phyloP scores from a whole-genome alignment of 2,888 invertebrate genomes.

The Xanthorhoe spadicearia region DNA sequence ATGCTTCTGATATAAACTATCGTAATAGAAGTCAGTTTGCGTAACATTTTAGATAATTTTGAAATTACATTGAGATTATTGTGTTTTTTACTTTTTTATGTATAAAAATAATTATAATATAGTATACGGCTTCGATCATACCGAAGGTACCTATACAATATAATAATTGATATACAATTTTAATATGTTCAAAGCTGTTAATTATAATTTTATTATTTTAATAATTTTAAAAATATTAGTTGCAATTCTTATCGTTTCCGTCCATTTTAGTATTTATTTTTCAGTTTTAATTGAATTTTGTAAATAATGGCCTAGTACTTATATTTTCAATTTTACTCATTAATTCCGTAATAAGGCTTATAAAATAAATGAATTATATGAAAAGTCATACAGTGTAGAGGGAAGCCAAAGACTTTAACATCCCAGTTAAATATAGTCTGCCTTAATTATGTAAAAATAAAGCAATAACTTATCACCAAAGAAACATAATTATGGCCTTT shows the following conservation, averaged over 20 bases:
- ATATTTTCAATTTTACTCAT: slow-evolving; percentile 41
- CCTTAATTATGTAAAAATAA: slow-evolving; percentile 54
- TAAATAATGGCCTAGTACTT: slow-evolving; percentile 57
- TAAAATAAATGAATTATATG: slow-evolving; percentile 58
- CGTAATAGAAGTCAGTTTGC: slow-evolving; percentile 56
- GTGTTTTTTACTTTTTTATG: slow-evolving; percentile 76
- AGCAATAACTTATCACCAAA: slow-evolving; percentile 75
- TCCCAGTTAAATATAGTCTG: slow-evolving; percentile 47
- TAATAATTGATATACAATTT: slow-evolving; percentile 56
- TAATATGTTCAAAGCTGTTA: slow-evolving; percentile 67
- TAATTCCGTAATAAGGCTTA: slow-evolving; percentile 36
- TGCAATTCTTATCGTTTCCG: slow-evolving; percentile 81
- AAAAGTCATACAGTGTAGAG: slow-evolving; percentile 81
- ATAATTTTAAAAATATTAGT: slow-evolving; percentile 55
- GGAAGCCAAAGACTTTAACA: slow-evolving; percentile 78
- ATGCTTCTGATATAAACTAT: slow-evolving; percentile 45
- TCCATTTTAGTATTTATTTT: slow-evolving; percentile 69
- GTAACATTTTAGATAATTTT: slow-evolving; percentile 65
- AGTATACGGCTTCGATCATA: slow-evolving; percentile 41
- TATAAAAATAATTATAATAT: slow-evolving; percentile 66
- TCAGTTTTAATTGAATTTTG: slow-evolving; percentile 54
- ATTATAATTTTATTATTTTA: slow-evolving; percentile 51
- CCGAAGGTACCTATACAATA: slow-evolving; percentile 61
- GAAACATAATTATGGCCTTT: slow-evolving; percentile 58
- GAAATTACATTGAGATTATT: slow-evolving; percentile 83